Evolutionary conservation across 2,797 vertebrate species (phyloP).

Genomic region (Sebastes wilsoni): DNA sequence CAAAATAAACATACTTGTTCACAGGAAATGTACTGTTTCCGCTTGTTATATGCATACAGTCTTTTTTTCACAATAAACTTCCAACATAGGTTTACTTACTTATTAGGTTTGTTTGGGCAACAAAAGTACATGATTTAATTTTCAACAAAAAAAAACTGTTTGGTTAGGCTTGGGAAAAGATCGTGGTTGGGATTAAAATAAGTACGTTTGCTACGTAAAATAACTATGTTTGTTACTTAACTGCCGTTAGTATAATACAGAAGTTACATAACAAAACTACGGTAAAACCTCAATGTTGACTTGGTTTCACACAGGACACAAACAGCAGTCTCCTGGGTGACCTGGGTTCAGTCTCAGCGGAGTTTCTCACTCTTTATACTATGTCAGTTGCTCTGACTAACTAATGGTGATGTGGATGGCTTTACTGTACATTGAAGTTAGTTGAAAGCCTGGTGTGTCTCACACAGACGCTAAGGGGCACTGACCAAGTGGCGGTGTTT

Average conservation of each 20-base stretch:
- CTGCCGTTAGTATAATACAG: neutral
- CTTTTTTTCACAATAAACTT: neutral
- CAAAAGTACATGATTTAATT: neutral
- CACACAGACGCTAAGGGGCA: neutral
- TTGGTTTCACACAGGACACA: neutral
- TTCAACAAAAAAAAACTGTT: too few relatives aligned
- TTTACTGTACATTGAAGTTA: too few relatives aligned
- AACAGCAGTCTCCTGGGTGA: neutral
- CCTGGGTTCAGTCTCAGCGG: neutral
- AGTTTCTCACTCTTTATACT: too few relatives aligned
- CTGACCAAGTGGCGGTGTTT: neutral
- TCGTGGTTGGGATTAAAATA: neutral
- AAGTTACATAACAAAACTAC: neutral
- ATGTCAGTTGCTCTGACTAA: too few relatives aligned
- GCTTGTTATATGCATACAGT: neutral
- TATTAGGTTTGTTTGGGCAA: neutral
- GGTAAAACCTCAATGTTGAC: neutral
- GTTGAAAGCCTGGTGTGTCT: too few relatives aligned
- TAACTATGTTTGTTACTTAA: neutral
- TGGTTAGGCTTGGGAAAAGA: neutral
- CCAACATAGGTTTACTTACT: neutral
- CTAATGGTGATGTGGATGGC: too few relatives aligned
- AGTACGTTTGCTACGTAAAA: neutral
- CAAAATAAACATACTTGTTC: too few relatives aligned
- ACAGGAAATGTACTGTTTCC: too few relatives aligned